Evolutionary conservation across 2,113 vertebrate species (phyloP).

Genomic region (Meriones unguiculatus): DNA sequence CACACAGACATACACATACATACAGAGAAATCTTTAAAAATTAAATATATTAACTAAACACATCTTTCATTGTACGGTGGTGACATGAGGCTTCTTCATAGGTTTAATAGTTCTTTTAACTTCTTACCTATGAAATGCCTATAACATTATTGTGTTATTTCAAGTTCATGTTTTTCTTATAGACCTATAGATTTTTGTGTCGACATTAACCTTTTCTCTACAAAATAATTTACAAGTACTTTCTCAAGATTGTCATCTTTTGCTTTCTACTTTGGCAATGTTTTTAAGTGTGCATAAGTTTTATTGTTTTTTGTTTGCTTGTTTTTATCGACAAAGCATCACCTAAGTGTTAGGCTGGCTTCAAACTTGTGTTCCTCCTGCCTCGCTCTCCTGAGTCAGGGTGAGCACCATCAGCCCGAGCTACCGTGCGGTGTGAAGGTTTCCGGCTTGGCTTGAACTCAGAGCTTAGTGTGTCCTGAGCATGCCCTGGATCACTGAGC

Average conservation of each 20-base stretch:
- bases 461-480: neutral
- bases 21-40: neutral
- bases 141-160: neutral
- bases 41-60: neutral
- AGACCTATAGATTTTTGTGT: neutral
- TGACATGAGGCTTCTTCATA: neutral
- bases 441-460: neutral
- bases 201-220: conserved; percentile 19
- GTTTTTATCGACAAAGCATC: neutral
- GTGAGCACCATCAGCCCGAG: no score
- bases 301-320: neutral
- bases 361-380: neutral
- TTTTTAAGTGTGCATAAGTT: neutral
- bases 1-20: neutral
- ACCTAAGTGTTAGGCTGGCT: neutral
- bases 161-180: neutral
- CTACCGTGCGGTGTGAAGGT: neutral
- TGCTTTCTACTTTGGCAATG: conserved; percentile 8
- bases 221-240: conserved; percentile 34
- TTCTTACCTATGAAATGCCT: conserved; percentile 33
- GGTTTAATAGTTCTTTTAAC: conserved; percentile 8
- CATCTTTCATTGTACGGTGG: neutral
- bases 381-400: neutral
- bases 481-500: neutral
- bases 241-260: neutral